Conservation (phyloP, 2,797 vertebrate genomes). For the Gymnocypris eckloni region DNA sequence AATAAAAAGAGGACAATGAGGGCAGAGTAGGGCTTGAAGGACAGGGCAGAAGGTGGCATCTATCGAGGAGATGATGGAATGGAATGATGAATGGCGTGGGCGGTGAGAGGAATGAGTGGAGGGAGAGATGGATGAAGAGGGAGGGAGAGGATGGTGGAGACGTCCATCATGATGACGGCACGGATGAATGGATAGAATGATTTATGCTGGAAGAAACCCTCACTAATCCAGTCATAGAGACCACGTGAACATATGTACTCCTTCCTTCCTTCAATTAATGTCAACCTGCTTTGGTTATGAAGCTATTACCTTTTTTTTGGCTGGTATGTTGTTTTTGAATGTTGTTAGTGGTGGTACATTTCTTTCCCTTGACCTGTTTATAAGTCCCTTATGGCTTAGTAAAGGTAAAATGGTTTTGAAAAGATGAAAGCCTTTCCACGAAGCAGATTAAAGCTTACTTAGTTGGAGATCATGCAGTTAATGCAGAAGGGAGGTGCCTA, state of each 20-base stretch:
- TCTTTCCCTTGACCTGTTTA: neutral
- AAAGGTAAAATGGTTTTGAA: conserved; percentile 14
- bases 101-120: conserved; percentile 15
- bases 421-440: neutral
- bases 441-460: conserved; percentile 8
- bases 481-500: neutral
- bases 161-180: conserved; percentile 27
- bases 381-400: neutral
- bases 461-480: neutral
- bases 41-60: conserved; percentile 5
- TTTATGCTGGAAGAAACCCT: conserved; percentile 27
- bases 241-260: neutral
- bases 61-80: conserved; percentile 5
- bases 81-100: conserved; percentile 13
- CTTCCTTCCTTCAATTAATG: neutral
- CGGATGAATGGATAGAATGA: conserved; percentile 25
- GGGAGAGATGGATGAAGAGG: conserved; percentile 14
- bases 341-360: neutral
- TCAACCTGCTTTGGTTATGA: neutral
- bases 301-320: neutral
- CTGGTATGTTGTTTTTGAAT: neutral
- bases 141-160: conserved; percentile 1
- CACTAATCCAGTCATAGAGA: conserved; percentile 31
- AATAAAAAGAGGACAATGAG: conserved; percentile 20
- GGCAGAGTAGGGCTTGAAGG: neutral